phyloP scores from a whole-genome alignment of 2,888 invertebrate species.

The Lordiphosa fenestrarum region DNA sequence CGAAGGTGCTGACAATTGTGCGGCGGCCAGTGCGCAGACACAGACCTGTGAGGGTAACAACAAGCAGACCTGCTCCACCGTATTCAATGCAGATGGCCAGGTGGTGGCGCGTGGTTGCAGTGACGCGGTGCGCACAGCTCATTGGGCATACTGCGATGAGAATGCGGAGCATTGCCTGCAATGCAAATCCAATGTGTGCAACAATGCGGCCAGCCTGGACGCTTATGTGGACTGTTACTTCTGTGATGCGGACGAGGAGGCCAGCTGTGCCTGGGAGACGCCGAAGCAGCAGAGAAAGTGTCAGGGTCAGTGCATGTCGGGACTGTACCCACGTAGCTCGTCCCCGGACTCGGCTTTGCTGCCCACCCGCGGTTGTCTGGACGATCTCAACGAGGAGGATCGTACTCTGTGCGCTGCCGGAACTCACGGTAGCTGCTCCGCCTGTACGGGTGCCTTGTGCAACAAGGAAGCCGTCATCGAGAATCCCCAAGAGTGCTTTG shows the following conservation, averaged over 20 bases:
- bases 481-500: conserved; percentile 62
- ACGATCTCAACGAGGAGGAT: conserved; percentile 70
- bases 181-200: conserved; percentile 77
- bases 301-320: conserved; percentile 70
- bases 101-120: conserved; percentile 75
- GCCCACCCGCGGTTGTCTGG: conserved; percentile 72
- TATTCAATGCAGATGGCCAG: conserved; percentile 53
- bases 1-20: conserved; percentile 50
- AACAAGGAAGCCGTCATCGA: conserved; percentile 56
- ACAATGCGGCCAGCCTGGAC: conserved; percentile 50
- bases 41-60: conserved; percentile 63
- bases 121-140: conserved; percentile 45
- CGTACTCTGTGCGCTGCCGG: conserved; percentile 55
- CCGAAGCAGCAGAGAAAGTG: conserved; percentile 62
- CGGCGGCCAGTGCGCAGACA: conserved; percentile 11
- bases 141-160: conserved; percentile 61
- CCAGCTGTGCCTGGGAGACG: conserved; percentile 44
- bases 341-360: conserved; percentile 62
- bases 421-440: conserved; percentile 46
- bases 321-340: conserved; percentile 67
- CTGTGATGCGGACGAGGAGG: conserved; percentile 63
- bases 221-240: conserved; percentile 68
- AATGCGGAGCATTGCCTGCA: conserved; percentile 53
- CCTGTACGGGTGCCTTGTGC: conserved; percentile 60
- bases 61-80: conserved; percentile 71